Evolutionary conservation across 2,797 vertebrate genomes (phyloP).

Genomic region (Helicolenus hilgendorfi): DNA sequence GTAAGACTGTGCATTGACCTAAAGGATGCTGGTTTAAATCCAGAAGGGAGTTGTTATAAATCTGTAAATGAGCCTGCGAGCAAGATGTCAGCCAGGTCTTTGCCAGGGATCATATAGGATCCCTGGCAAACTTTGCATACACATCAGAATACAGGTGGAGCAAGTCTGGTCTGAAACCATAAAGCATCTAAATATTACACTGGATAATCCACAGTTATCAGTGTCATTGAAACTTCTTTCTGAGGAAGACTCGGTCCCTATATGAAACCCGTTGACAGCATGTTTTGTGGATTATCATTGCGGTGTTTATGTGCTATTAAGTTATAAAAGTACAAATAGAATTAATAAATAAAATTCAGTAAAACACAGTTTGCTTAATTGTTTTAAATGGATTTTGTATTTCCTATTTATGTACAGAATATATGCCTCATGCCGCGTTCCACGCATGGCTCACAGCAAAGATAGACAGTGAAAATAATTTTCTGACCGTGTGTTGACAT

Average conservation of each 20-base stretch:
- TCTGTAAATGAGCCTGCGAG: not conserved
- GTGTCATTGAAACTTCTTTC: not conserved
- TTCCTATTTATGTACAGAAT: no score
- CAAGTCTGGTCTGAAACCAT: not conserved
- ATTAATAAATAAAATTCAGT: no score
- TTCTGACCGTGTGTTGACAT: no score
- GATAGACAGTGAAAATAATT: no score
- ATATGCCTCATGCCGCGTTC: no score
- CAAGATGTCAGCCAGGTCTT: not conserved
- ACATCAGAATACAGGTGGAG: not conserved
- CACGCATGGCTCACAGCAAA: no score
- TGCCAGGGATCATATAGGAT: not conserved
- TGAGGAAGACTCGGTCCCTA: not conserved
- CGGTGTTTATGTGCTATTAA: no score
- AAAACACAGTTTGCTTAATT: no score
- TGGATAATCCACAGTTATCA: not conserved
- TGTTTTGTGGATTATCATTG: not conserved
- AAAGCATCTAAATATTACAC: not conserved
- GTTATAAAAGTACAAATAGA: no score
- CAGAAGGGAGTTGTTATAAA: not conserved
- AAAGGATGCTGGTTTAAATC: slow-evolving; percentile 25
- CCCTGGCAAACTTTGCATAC: not conserved
- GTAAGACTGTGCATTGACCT: not conserved
- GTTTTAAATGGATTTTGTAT: no score
- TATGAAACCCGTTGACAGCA: not conserved